Base-by-base conservation (phyloP, 2,888 invertebrate species). In the Zygogramma bicolorata region DNA sequence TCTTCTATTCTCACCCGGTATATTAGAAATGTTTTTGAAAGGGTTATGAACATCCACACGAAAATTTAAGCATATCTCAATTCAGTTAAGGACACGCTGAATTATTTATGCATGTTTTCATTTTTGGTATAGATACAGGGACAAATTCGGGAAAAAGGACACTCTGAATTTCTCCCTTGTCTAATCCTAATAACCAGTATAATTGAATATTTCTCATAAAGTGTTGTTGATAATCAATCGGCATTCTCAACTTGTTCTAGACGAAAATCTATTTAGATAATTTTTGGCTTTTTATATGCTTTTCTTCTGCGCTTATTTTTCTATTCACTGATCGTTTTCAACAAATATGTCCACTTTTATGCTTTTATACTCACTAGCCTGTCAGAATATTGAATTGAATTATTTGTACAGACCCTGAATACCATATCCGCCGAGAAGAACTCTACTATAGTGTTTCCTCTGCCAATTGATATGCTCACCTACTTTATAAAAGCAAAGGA, bases 361-460 rank as follows among this genome's bases (percentile, higher is more conserved):
- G 42, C 42, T n/a, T 34, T 34, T 10, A n/a, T 18, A 8, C 18
- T 18, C 46, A 27, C 15, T 8, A 4, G 4, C 22, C 15, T 6
- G 2, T 34, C n/a, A 10, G n/a, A 1, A 13, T 38, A n/a, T n/a
- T 38, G n/a, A 38, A 38, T 38, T 38, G 38, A 13, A 13, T 53
- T 68, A 65, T 71, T 80, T 76, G 71, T 63, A 62, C 93, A 98
- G 95, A 98, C 98, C 0, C 88, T 98, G 84, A 98, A 96, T 89
- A 96, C 97, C 70, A 98, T 98, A 85, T 97, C 97, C 27, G 97
- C 98, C 27, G 98, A 98, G 90, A 98, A 98, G 90, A 98, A 98
- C 86, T 98, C 97, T 10, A 98, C 98, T 5, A 98, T 98, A 84
- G 95, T 98, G 58, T 98, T 98, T 88, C 98, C 98, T n/a, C 82